Conservation (phyloP, 92 coral and sea anemone genomes). For the Pocillopora grandis region DNA sequence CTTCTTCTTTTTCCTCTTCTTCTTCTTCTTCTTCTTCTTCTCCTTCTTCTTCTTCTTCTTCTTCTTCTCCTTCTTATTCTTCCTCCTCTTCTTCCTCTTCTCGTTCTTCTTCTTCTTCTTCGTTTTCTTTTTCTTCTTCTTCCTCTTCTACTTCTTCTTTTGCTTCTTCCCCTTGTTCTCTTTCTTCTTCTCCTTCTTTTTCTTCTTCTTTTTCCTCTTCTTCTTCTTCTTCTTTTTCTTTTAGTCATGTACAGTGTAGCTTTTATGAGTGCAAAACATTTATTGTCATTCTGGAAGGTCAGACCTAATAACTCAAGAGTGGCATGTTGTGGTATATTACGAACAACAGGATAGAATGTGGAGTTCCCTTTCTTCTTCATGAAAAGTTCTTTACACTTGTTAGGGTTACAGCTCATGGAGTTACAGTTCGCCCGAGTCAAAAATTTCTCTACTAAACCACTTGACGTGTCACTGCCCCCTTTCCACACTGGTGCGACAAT, state of each 20-base stretch:
- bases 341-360: background rate
- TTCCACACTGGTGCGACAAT: too few relatives aligned
- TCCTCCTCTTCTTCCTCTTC: too few relatives aligned
- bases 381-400: background rate
- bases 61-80: too few relatives aligned
- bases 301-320: background rate
- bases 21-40: too few relatives aligned
- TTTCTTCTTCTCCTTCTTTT: too few relatives aligned
- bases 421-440: conserved; percentile 1
- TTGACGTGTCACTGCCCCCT: background rate
- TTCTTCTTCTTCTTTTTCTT: background rate
- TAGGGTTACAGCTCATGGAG: conserved; percentile 1
- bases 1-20: too few relatives aligned
- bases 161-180: too few relatives aligned
- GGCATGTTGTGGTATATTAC: background rate
- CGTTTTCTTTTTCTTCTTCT: too few relatives aligned
- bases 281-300: conserved; percentile 3
- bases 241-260: background rate
- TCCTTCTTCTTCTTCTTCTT: too few relatives aligned
- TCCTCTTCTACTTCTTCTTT: too few relatives aligned
- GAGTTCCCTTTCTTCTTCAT: background rate
- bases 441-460: background rate
- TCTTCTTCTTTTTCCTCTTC: background rate
- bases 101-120: too few relatives aligned
- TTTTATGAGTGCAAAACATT: background rate